These are phyloP conservation scores for Cloeon dipterum DNA, from an alignment of 2,888 invertebrate species.

Conservation along the genomic window DNA sequence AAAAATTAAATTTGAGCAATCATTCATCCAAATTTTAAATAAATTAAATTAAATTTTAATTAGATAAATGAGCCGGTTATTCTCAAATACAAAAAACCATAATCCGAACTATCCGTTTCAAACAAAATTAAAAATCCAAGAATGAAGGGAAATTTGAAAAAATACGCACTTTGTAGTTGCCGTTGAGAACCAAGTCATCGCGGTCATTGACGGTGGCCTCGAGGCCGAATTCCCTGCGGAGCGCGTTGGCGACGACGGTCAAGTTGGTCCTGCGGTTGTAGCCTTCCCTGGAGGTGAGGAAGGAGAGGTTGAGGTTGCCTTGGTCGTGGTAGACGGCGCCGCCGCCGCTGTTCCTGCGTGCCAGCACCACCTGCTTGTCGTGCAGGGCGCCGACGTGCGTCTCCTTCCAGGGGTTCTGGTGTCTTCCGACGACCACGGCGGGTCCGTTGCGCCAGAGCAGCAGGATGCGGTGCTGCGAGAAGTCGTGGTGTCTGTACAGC, in stretches of 20 bases:
- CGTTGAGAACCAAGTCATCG: conserved; percentile 66
- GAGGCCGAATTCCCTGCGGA: conserved; percentile 62
- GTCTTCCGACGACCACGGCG: conserved; percentile 84
- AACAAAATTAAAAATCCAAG: no score
- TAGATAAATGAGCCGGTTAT: no score
- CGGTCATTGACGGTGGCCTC: conserved; percentile 52
- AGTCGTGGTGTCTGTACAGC: conserved; percentile 74
- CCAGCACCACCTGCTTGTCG: conserved; percentile 46
- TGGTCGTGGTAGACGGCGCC: conserved; percentile 92
- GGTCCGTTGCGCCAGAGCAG: conserved; percentile 86
- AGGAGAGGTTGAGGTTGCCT: conserved; percentile 81
- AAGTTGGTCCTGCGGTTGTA: conserved; percentile 78
- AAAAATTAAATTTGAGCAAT: no score
- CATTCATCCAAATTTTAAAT: no score
- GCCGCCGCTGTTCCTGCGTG: conserved; percentile 81
- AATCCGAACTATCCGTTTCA: no score
- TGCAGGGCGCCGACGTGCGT: conserved; percentile 47
- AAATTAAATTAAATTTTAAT: no score
- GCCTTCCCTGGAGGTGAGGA: conserved; percentile 60
- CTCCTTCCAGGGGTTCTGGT: conserved; percentile 94
- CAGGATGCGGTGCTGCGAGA: conserved; percentile 59
- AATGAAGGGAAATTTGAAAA: no score
- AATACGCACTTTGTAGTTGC: conserved; percentile 57
- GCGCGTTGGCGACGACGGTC: conserved; percentile 57
- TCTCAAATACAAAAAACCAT: no score